A percentile compares a stretch with the other conserved stretches of the same genome.
phyloP scores from a whole-genome alignment of 2,888 invertebrate species.

The Hipparchia semele region DNA sequence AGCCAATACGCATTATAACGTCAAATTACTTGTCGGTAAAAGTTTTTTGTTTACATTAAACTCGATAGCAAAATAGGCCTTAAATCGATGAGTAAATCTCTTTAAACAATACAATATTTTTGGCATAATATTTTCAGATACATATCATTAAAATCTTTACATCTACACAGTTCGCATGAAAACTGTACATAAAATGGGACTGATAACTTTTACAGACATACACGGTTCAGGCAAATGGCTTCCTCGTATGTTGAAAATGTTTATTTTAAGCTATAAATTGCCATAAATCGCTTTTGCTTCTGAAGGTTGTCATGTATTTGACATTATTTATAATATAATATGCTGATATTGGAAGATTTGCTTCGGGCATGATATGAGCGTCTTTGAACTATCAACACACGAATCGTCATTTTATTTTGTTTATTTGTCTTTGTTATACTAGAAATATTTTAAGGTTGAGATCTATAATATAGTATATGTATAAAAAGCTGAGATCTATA shows the following conservation, averaged over 20 bases:
- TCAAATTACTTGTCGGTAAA: too few species aligned
- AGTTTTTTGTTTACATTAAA: too few species aligned
- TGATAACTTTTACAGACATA: slow-evolving; percentile 21
- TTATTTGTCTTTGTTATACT: background rate
- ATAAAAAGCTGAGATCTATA: too few species aligned
- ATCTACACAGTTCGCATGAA: slow-evolving; percentile 29
- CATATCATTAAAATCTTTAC: background rate
- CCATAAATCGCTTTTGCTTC: slow-evolving; percentile 37
- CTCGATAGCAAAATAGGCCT: too few species aligned
- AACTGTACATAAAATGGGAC: slow-evolving; percentile 32
- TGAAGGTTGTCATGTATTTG: slow-evolving; percentile 11
- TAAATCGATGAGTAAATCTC: too few species aligned
- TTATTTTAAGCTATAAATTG: slow-evolving; percentile 32
- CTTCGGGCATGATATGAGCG: background rate
- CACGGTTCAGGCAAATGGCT: slow-evolving; percentile 20
- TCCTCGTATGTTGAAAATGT: slow-evolving; percentile 30
- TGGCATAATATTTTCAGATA: too few species aligned
- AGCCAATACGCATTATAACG: too few species aligned
- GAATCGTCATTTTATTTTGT: background rate
- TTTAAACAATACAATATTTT: too few species aligned
- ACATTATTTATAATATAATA: background rate
- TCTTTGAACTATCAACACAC: background rate
- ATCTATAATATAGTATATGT: too few species aligned
- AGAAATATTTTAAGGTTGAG: too few species aligned
- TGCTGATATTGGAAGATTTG: background rate